Percentiles rank a stretch among this genome's conserved stretches.
Conservation (phyloP, 2,888 invertebrate species). For the Ochropacha duplaris region DNA sequence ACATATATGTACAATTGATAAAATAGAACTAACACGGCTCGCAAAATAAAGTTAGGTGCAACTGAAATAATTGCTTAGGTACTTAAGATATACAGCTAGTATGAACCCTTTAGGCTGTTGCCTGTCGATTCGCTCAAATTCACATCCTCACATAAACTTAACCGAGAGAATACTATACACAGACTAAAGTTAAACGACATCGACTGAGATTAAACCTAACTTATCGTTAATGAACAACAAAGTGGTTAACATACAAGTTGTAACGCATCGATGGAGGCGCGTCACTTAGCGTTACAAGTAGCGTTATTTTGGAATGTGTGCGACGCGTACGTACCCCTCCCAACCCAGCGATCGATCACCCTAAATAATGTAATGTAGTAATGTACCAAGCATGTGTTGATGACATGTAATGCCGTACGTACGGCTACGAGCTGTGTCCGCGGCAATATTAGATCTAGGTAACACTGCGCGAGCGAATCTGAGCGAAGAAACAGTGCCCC, state of each 20-base stretch:
- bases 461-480: constrained; percentile 63
- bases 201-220: constrained; percentile 80
- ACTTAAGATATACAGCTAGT: constrained; percentile 71
- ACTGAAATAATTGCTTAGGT: constrained; percentile 72
- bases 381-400: constrained; percentile 37
- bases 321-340: constrained; percentile 57
- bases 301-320: constrained; percentile 80
- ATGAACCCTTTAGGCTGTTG: constrained; percentile 70
- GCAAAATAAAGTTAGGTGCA: constrained; percentile 75
- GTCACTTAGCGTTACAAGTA: constrained; percentile 64
- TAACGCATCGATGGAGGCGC: constrained; percentile 62
- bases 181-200: constrained; percentile 77
- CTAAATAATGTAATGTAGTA: constrained; percentile 31
- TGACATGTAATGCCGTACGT: constrained; percentile 22
- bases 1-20: constrained; percentile 79
- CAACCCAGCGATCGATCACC: constrained; percentile 37
- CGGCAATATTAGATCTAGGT: constrained; percentile 21
- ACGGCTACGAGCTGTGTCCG: no score
- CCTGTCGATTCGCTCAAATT: constrained; percentile 80
- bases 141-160: constrained; percentile 74
- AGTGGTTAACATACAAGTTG: constrained; percentile 69
- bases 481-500: constrained; percentile 71
- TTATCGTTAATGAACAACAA: constrained; percentile 82
- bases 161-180: constrained; percentile 78
- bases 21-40: constrained; percentile 74